Evolutionary conservation across 2,888 invertebrate genomes (phyloP), one percentile per base, ranked within the genome.

Genomic region (Trimorus sp.): DNA sequence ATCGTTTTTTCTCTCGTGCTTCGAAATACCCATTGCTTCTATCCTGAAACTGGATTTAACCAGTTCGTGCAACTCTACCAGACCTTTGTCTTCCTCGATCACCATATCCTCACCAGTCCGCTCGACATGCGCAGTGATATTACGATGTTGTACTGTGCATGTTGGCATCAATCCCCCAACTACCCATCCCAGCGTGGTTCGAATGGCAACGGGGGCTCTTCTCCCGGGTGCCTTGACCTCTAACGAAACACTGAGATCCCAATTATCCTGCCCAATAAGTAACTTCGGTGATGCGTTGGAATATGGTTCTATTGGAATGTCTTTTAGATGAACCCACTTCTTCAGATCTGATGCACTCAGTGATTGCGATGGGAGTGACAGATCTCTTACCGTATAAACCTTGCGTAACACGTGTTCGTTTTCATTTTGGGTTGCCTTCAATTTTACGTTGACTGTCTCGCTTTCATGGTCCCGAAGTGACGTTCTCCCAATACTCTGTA

Each of bases 231-330:
- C n/a, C n/a, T n/a, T n/a, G n/a, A n/a, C n/a, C n/a, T n/a, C n/a
- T n/a, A n/a, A n/a, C 14, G 49, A 2, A n/a, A 51, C 7, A 12
- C 14, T n/a, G 7, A 51, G 49, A 14, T 51, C 49, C 49, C 49
- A 51, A 51, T 51, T 51, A 14, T 51, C 49, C 14, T 51, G 49
- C 15, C 49, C 49, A 3, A 51, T 51, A 7, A 51, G 49, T 12
- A 51, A 14, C 14, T 12, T 14, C 49, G 49, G 49, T n/a, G 7
- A 7, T 12, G 49, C 49, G 12, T 14, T 14, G 11, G 3, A 12
- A 14, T 53, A 53, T 16, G 53, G 53, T 26, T 26, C 16, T 7
- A 53, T 9, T 16, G 53, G 26, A 16, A 53, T 6, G 9, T 7
- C 15, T 1, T 8, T 26, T 7, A 53, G 11, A 26, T 53, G 53